Conservation (phyloP, 2,797 vertebrate species). For the Sebastes diaconus region DNA sequence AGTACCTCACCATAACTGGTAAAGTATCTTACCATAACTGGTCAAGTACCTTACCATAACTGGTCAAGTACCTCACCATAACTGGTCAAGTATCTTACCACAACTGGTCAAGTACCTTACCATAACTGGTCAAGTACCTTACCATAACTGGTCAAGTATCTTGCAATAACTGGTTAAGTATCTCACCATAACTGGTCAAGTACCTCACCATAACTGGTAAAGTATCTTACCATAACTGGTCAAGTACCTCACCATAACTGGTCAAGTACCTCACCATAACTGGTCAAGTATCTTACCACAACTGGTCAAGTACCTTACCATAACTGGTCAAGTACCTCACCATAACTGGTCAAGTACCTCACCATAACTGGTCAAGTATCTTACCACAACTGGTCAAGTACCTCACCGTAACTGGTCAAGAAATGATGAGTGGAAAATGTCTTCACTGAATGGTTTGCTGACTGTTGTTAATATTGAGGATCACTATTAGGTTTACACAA, state of each 20-base stretch:
- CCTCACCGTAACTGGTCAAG: too few relatives aligned
- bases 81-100: background rate
- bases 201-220: conserved; percentile 5
- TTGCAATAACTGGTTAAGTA: conserved; percentile 13
- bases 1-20: accelerated
- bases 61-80: background rate
- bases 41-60: accelerated
- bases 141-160: background rate
- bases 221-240: background rate
- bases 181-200: background rate
- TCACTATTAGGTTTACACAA: background rate
- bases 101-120: background rate
- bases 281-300: background rate
- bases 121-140: background rate
- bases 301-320: accelerated
- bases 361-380: too few relatives aligned
- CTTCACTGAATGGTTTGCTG: background rate
- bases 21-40: too few relatives aligned
- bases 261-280: background rate
- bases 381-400: too few relatives aligned
- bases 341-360: accelerated
- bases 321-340: accelerated
- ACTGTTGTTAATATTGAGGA: background rate
- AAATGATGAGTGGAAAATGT: background rate
- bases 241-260: background rate